Evolutionary conservation across 2,113 vertebrate genomes (phyloP).

Genomic region (Atlantisia rogersi): DNA sequence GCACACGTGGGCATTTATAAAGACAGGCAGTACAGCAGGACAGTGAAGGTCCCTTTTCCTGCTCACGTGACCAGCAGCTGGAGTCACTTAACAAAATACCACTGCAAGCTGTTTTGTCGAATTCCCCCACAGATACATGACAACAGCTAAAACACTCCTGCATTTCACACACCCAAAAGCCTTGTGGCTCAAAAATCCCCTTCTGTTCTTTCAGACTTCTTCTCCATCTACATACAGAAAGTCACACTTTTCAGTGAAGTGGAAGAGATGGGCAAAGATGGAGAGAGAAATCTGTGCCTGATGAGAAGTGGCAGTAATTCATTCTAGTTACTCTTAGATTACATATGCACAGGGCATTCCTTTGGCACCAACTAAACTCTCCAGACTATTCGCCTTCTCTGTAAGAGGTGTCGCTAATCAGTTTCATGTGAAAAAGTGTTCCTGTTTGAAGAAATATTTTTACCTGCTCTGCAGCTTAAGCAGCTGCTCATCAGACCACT

Average conservation of each 20-base stretch:
- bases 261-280: background rate
- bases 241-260: background rate
- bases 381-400: background rate
- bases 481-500: background rate
- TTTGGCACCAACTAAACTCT: background rate
- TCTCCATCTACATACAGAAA: background rate
- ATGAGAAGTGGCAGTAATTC: background rate
- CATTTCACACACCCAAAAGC: conserved; percentile 29
- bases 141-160: background rate
- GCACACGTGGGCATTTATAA: background rate
- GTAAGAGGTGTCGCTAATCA: background rate
- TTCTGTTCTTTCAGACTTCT: background rate
- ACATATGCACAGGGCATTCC: background rate
- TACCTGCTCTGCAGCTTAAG: background rate
- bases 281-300: background rate
- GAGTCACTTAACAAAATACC: conserved; percentile 42
- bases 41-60: background rate
- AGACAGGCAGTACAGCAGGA: background rate
- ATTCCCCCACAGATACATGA: conserved; percentile 36
- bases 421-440: background rate
- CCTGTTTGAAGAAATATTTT: background rate
- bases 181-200: background rate
- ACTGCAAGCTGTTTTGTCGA: background rate
- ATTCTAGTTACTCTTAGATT: background rate
- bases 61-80: conserved; percentile 42